Evolutionary conservation across 92 coral and sea anemone species (phyloP), one percentile per base, ranked within the genome.

Genomic region (Ricordea florida): DNA sequence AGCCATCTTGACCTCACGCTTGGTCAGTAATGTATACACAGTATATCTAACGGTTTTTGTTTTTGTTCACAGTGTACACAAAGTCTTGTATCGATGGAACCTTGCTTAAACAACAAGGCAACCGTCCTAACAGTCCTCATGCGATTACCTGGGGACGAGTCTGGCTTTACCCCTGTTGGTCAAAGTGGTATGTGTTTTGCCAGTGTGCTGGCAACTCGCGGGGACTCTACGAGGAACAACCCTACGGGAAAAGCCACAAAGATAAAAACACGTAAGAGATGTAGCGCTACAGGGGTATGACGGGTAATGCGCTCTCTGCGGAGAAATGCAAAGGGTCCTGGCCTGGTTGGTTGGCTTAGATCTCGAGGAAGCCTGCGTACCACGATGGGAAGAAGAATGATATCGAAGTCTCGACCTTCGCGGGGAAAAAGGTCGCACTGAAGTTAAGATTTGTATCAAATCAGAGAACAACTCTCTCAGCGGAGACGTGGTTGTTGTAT

Each of bases 181-280:
- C 92, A 87, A 38, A 69, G 82, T 44, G 93, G 89, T 17, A 34
- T 87, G 2, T 87, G 93, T 45, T 82, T 87, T 47, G 93, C 89
- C 23, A 82, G 93, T 27, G 83, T 87, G 58, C 57, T 87, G 7
- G 74, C 69, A 33, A 16, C 85, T 25, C 85, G 71, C 36, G 75
- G 74, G 30, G 73, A 66, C 30, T 33, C 37, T 25, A 3, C 69
- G 41, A 34, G 22, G 49, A 62, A 22, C 9, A 24, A 29, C 20
- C 50, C 69, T 7, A 18, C 40, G 5, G 50, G 50, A 1, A 62
- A 40, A 41, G 69, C 69, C 41, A 62, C 69, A 18, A 48, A 32
- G 2, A 62, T 62, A 22, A 62, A 50, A 37, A 62, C 69, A 11
- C 37, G 45, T 23, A 62, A 62, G 46, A 40, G 69, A 7, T 62